A percentile compares a stretch with the other conserved stretches of the same genome.
Evolutionary conservation across 2,113 vertebrate species (phyloP).

Genomic region (Gasterosteus aculeatus): DNA sequence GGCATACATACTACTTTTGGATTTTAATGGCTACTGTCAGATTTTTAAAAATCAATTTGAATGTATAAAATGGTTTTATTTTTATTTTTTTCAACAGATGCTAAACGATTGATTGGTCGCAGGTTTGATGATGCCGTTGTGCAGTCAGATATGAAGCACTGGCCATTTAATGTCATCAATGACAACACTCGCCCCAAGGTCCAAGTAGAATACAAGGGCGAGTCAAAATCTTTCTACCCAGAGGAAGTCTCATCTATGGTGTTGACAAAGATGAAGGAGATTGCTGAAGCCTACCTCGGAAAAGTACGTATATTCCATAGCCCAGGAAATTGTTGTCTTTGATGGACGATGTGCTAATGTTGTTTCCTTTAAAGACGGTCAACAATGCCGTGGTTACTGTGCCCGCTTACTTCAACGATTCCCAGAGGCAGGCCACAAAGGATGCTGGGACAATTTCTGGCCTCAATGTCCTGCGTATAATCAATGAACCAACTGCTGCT

Average conservation of each 20-base stretch:
- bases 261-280: constrained; percentile 84
- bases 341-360: not conserved
- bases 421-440: constrained; percentile 83
- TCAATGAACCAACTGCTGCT: constrained; percentile 85
- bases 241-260: constrained; percentile 86
- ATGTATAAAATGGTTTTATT: not conserved
- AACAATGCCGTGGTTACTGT: constrained; percentile 83
- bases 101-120: constrained; percentile 83
- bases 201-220: constrained; percentile 84
- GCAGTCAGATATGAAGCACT: constrained; percentile 86
- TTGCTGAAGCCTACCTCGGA: constrained; percentile 85
- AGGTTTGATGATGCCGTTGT: constrained; percentile 83
- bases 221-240: constrained; percentile 81
- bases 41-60: not conserved
- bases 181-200: constrained; percentile 81
- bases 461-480: constrained; percentile 83
- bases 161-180: constrained; percentile 82
- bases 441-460: constrained; percentile 85
- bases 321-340: not conserved
- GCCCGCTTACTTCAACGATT: constrained; percentile 86
- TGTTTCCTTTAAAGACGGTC: constrained; percentile 66
- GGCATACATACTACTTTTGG: constrained; percentile 61
- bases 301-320: constrained; percentile 64
- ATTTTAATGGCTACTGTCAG: not conserved
- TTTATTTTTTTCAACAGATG: constrained; percentile 68